Evolutionary conservation across 92 coral and sea anemone species (phyloP), one percentile per base, ranked within the genome.

Genomic region (Heliopora coerulea): DNA sequence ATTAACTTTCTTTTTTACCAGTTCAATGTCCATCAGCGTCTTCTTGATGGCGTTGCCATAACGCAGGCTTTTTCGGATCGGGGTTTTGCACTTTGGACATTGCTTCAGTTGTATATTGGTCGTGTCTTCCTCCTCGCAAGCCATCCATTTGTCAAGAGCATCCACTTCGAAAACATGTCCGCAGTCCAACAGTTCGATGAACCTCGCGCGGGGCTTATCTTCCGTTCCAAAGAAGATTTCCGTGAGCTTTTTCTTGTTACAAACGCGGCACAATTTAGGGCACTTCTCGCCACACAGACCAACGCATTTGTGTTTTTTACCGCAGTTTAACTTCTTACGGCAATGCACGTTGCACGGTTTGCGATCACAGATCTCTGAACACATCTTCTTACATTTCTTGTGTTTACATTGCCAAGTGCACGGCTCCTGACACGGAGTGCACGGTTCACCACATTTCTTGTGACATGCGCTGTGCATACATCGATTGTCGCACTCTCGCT

Each of bases 231-330:
- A 89, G 74, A 79, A 77, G 61, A 85, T 50, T 27, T 84, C 88
- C n/a, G 88, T 91, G 14, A 91, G 91, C 70, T 84, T 72, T 30
- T 86, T 82, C 54, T 82, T 78, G 68, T 91, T 42, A 52, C 97
- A 91, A 8, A 82, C 61, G 63, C 89, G 33, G 78, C 97, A 91
- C 33, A 84, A 58, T 81, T 72, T 85, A 32, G 96, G 97, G 63
- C 97, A 91, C 18, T 89, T 89, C 72, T 91, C 97, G 33, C 96
- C 97, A 49, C 97, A 88, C 5, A 91, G 83, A 19, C 97, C 97
- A 49, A 91, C 85, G 62, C 97, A 91, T 28, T 31, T 79, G 67
- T 91, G 97, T 1, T 31, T 31, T 41, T 40, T 40, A 21, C 68
- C 64, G 62, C 87, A 89, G 7, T 29, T 80, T 1, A 91, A 80